phyloP scores from a whole-genome alignment of 2,113 vertebrate species.

The Mesocricetus auratus region DNA sequence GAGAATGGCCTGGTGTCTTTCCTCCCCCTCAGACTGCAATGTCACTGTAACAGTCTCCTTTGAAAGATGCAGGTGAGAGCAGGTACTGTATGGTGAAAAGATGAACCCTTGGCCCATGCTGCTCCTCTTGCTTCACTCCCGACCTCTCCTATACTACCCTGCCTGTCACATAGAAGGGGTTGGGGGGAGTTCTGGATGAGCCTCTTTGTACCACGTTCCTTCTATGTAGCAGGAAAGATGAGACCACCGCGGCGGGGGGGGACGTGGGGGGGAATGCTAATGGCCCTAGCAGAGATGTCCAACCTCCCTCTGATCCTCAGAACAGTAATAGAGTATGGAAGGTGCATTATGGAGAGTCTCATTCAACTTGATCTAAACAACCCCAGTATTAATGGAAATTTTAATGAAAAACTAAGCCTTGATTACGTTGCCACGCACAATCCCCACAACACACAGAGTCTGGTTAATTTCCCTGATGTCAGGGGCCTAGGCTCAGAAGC shows the following conservation, averaged over 20 bases:
- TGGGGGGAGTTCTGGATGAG: neutral
- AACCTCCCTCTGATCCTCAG: slow-evolving; percentile 7
- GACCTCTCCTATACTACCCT: neutral
- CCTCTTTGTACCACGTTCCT: neutral
- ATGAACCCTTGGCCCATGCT: neutral
- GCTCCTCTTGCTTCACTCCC: rapidly evolving
- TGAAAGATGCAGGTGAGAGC: rapidly evolving
- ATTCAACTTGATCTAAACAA: slow-evolving; percentile 80
- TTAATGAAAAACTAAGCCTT: slow-evolving; percentile 85
- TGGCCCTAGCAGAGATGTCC: neutral
- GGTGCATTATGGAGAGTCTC: neutral
- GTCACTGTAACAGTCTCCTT: neutral
- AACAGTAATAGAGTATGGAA: neutral
- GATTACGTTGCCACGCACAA: slow-evolving; percentile 68
- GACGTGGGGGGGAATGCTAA: neutral
- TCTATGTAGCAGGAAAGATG: neutral
- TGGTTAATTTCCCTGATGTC: slow-evolving; percentile 72
- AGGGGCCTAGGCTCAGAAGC: neutral
- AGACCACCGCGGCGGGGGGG: too few relatives aligned
- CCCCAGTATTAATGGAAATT: slow-evolving; percentile 86
- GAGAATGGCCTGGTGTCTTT: neutral
- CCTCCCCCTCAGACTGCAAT: neutral
- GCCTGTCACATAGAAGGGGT: neutral
- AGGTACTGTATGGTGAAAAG: neutral
- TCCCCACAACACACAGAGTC: slow-evolving; percentile 61